phyloP scores from a whole-genome alignment of 2,797 vertebrate genomes.

The Rallus crepitans region DNA sequence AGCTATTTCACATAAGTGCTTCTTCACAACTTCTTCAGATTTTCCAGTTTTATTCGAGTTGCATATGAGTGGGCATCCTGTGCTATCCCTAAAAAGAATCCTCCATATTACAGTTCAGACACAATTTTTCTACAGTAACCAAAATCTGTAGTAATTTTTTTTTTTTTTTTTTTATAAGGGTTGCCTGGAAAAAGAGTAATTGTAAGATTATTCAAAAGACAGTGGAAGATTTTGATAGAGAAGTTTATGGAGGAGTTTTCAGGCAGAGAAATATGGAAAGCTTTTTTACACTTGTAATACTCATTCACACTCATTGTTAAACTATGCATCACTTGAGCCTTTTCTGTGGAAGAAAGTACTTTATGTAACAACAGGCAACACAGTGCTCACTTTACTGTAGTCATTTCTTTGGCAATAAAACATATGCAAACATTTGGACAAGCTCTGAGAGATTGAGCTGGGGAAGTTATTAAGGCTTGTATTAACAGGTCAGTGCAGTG shows the following conservation, averaged over 20 bases:
- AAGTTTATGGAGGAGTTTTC: background rate
- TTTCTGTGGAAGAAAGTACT: background rate
- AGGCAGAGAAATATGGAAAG: background rate
- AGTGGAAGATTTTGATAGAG: background rate
- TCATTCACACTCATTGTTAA: background rate
- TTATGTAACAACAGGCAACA: background rate
- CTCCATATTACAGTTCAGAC: background rate
- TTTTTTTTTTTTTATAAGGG: background rate
- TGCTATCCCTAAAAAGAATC: background rate
- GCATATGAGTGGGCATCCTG: background rate
- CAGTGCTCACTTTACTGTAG: background rate
- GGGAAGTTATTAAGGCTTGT: background rate
- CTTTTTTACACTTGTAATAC: background rate
- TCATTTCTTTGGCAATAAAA: background rate
- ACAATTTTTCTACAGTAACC: background rate
- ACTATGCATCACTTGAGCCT: accelerated
- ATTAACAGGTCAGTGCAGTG: background rate
- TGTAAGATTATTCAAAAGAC: background rate
- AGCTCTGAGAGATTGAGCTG: background rate
- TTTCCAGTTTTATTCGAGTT: background rate
- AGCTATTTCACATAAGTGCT: accelerated
- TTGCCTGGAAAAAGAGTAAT: background rate
- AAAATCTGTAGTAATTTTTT: background rate
- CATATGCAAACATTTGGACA: background rate
- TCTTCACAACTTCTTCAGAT: background rate